phyloP scores from a whole-genome alignment of 2,113 vertebrate species.

The Phrynocephalus versicolor region DNA sequence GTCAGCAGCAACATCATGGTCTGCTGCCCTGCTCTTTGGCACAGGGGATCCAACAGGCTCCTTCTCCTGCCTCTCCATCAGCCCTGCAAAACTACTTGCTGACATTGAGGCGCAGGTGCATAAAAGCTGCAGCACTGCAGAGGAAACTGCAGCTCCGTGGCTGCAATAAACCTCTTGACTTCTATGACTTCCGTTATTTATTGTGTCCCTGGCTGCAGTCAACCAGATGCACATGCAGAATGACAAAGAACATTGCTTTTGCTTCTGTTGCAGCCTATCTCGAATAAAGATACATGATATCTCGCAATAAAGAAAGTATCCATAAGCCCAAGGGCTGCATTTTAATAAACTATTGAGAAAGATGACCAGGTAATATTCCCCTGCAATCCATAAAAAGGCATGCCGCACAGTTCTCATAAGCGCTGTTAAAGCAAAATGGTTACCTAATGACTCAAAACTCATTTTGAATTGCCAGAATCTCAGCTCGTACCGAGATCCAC shows the following conservation, averaged over 20 bases:
- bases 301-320: conserved; percentile 21
- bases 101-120: conserved; percentile 22
- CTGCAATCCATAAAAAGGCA: background rate
- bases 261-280: background rate
- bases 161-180: conserved; percentile 34
- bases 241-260: background rate
- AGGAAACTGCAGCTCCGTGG: conserved; percentile 13
- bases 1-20: background rate
- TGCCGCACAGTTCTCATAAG: background rate
- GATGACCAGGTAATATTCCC: background rate
- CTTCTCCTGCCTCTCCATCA: background rate
- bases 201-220: background rate
- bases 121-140: conserved; percentile 26
- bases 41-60: background rate
- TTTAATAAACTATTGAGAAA: conserved; percentile 25
- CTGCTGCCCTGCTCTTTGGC: background rate
- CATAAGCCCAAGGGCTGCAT: background rate
- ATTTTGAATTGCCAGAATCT: background rate
- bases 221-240: background rate
- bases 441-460: background rate
- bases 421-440: conserved; percentile 6
- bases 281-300: conserved; percentile 24
- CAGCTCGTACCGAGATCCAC: background rate
- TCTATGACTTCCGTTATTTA: background rate
- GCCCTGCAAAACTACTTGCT: conserved; percentile 10